phyloP scores from a whole-genome alignment of 2,797 vertebrate species.

The Artibeus lituratus region DNA sequence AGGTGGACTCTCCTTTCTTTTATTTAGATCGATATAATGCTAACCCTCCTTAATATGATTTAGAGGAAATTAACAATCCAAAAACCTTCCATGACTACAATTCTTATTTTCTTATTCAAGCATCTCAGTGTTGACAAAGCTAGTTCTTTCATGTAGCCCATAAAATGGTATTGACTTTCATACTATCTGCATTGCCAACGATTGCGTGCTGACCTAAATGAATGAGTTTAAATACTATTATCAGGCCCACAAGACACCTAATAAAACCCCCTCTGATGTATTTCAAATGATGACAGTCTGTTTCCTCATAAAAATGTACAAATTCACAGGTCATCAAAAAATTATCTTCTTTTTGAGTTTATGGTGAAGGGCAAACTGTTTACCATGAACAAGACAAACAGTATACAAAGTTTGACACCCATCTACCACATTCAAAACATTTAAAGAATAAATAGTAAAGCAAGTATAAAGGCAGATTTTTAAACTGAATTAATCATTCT shows the following conservation, averaged over 20 bases:
- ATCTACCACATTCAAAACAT: not conserved
- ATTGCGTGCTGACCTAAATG: not conserved
- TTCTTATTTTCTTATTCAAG: not conserved
- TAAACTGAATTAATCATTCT: not conserved
- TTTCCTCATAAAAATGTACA: slow-evolving; percentile 4
- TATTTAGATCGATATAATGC: not conserved
- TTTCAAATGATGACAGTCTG: not conserved
- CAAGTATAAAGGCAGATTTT: not conserved
- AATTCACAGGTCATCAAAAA: not conserved
- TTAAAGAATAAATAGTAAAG: not conserved
- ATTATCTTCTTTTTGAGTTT: not conserved
- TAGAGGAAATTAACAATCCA: not conserved
- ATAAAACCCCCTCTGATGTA: not conserved
- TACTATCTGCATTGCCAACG: not conserved
- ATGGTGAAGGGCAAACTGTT: not conserved
- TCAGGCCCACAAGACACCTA: not conserved
- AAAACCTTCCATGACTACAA: not conserved
- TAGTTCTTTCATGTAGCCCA: not conserved
- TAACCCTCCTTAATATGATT: not conserved
- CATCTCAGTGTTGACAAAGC: not conserved
- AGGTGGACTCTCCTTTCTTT: not conserved
- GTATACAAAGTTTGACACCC: not conserved
- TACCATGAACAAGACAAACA: not conserved
- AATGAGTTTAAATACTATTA: not conserved
- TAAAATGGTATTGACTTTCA: not conserved